A percentile compares a stretch with the other conserved stretches of the same genome.
These are phyloP conservation scores for Cyanoliseus patagonus DNA, from an alignment of 2,113 vertebrate genomes.

Conservation along the genomic window DNA sequence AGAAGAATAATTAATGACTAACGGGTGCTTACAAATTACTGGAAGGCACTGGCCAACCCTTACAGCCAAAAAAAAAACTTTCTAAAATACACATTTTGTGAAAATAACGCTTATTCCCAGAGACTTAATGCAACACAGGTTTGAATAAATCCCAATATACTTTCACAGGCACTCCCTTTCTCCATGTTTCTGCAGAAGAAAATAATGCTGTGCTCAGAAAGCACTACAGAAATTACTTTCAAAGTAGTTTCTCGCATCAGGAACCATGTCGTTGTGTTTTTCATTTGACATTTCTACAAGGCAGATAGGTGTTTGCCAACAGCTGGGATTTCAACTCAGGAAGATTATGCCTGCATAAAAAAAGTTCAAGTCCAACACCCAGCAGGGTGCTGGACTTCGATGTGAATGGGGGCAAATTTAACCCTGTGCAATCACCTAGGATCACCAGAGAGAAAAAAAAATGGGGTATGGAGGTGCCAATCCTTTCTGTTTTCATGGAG, in stretches of 20 bases:
- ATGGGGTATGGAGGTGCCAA: background rate
- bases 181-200: background rate
- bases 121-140: background rate
- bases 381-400: background rate
- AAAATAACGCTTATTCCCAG: background rate
- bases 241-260: background rate
- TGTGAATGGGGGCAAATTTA: background rate
- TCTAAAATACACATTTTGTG: background rate
- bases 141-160: background rate
- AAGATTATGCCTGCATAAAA: background rate
- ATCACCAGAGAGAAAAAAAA: background rate
- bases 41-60: accelerated
- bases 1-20: background rate
- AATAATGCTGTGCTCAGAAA: background rate
- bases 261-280: background rate
- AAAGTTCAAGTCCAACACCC: background rate
- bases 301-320: background rate
- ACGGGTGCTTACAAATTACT: background rate
- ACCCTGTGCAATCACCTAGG: background rate
- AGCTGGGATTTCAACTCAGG: background rate
- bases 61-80: background rate
- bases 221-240: background rate
- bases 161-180: background rate
- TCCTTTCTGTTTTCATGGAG: background rate
- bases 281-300: background rate